These are phyloP conservation scores for Microcebus lehilahytsara DNA, from an alignment of 2,113 vertebrate species.

Conservation along the genomic window DNA sequence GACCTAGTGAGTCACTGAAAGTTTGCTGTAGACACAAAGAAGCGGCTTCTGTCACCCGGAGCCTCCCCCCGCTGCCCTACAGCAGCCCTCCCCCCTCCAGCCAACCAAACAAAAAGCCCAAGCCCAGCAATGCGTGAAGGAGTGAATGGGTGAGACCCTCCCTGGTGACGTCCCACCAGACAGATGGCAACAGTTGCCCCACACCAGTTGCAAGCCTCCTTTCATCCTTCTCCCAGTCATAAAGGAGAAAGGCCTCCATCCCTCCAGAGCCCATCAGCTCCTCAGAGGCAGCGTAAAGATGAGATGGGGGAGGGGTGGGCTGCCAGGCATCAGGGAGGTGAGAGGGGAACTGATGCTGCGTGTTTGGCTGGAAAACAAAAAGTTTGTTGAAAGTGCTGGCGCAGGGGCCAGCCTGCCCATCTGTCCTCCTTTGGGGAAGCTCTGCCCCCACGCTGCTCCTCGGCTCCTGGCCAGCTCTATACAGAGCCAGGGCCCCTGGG, in stretches of 20 bases:
- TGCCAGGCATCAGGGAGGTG: background rate
- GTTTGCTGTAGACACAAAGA: conserved; percentile 77
- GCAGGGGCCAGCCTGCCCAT: conserved; percentile 60
- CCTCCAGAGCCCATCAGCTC: background rate
- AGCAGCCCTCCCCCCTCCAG: background rate
- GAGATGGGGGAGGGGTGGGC: background rate
- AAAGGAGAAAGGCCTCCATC: conserved; percentile 62
- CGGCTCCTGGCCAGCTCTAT: conserved; percentile 38
- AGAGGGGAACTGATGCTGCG: background rate
- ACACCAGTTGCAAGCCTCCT: conserved; percentile 74
- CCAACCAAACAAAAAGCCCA: conserved; percentile 80
- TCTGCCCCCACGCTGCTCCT: background rate
- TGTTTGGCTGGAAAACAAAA: conserved; percentile 72
- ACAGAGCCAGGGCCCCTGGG: conserved; percentile 7
- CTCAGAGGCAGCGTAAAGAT: background rate
- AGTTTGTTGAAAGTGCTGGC: conserved; percentile 43
- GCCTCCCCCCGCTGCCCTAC: background rate
- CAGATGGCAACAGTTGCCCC: conserved; percentile 85
- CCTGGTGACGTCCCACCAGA: conserved; percentile 59
- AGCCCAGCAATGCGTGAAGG: conserved; percentile 78
- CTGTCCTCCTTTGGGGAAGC: conserved; percentile 56
- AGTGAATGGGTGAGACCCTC: conserved; percentile 67
- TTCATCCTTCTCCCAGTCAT: conserved; percentile 68
- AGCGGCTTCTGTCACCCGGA: conserved; percentile 43
- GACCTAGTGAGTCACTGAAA: conserved; percentile 29